Conservation (phyloP, 2,888 invertebrate species). For the Galerucella calmariensis region DNA sequence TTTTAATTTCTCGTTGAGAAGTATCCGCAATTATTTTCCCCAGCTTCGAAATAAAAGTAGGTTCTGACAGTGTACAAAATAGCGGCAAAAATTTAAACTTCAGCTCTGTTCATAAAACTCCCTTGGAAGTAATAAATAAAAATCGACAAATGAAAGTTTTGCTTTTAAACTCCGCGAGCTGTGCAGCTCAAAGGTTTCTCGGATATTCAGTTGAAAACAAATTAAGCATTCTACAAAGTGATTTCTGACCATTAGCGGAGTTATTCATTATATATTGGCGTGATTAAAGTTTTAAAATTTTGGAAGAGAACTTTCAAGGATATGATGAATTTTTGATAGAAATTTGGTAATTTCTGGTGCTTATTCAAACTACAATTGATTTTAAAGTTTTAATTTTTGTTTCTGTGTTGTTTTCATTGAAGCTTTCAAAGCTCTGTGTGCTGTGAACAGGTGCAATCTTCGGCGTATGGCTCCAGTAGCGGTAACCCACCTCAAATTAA, state of each 20-base stretch:
- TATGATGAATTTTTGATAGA: not conserved
- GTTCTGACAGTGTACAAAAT: not conserved
- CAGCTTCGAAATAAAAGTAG: not conserved
- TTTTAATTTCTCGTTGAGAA: not conserved
- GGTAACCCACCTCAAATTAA: too few relatives aligned
- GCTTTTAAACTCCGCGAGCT: not conserved
- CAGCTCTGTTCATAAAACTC: not conserved
- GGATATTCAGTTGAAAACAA: not conserved
- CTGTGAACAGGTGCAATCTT: too few relatives aligned
- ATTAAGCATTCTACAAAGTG: not conserved
- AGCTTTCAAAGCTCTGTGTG: too few relatives aligned
- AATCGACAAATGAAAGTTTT: not conserved
- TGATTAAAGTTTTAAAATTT: not conserved
- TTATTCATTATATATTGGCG: not conserved
- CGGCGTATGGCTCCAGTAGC: too few relatives aligned
- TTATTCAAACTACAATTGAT: too few relatives aligned
- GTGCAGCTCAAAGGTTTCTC: not conserved
- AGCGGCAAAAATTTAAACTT: not conserved
- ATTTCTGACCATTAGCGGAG: slow-evolving; percentile 1
- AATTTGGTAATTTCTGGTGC: not conserved
- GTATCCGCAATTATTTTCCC: not conserved
- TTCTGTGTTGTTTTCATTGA: too few relatives aligned
- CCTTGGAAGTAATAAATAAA: not conserved
- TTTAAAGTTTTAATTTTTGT: too few relatives aligned
- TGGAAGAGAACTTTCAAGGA: not conserved